A percentile compares a stretch with the other conserved stretches of the same genome.
These are phyloP conservation scores for Danio albolineatus DNA, from an alignment of 2,797 vertebrate species.

Conservation along the genomic window DNA sequence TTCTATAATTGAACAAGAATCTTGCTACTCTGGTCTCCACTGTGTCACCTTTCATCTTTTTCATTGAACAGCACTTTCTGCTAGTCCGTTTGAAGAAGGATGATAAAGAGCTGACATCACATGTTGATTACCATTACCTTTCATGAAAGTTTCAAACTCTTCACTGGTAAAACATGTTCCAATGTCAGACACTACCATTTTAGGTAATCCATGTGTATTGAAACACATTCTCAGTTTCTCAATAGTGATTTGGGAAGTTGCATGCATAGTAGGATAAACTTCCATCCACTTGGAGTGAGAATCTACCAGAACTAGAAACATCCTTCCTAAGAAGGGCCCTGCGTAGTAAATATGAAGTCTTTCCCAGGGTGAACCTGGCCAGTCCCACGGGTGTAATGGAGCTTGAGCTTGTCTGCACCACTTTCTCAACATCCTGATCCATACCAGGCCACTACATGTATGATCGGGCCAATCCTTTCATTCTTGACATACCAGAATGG, in stretches of 20 bases:
- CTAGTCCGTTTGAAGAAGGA: background rate
- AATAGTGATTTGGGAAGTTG: background rate
- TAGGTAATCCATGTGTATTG: background rate
- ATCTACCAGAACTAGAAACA: background rate
- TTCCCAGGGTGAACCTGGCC: conserved; percentile 1
- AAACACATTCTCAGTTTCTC: background rate
- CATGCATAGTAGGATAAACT: background rate
- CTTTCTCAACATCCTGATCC: conserved; percentile 37
- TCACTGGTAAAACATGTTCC: background rate
- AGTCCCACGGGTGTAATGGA: conserved; percentile 15
- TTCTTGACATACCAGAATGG: conserved; percentile 31
- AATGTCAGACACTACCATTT: background rate
- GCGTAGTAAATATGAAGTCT: background rate
- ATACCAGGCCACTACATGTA: conserved; percentile 37
- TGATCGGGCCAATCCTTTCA: conserved; percentile 51
- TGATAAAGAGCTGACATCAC: background rate
- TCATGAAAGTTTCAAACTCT: background rate
- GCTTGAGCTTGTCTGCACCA: conserved; percentile 31
- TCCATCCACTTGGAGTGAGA: background rate
- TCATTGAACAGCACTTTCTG: background rate
- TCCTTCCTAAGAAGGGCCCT: background rate
- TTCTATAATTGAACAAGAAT: conserved; percentile 10
- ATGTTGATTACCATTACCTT: background rate
- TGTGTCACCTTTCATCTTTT: background rate
- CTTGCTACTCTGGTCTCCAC: background rate